phyloP scores from a whole-genome alignment of 2,888 invertebrate genomes.

The Leptopterna dolabrata region DNA sequence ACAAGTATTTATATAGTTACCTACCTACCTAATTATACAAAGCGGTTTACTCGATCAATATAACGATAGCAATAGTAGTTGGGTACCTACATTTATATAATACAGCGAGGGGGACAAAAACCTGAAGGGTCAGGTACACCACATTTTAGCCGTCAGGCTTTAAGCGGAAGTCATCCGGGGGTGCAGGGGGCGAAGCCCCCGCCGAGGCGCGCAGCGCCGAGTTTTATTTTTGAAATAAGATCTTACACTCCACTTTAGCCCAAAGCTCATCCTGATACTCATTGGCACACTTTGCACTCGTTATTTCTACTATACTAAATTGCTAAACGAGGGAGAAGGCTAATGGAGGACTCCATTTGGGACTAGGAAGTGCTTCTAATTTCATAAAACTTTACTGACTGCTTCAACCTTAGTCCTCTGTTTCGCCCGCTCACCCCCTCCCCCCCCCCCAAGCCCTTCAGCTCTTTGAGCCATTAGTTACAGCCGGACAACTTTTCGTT shows the following conservation, averaged over 20 bases:
- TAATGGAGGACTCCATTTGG: slow-evolving; percentile 3
- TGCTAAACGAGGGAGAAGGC: neutral
- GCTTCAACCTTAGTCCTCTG: neutral
- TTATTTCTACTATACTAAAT: slow-evolving; percentile 1
- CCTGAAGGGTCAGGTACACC: too few species aligned
- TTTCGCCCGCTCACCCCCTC: neutral
- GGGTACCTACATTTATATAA: too few species aligned
- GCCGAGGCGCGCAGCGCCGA: too few species aligned
- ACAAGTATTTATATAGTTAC: too few species aligned
- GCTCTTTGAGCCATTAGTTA: slow-evolving; percentile 24
- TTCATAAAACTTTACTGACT: slow-evolving; percentile 15
- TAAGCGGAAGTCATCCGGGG: too few species aligned
- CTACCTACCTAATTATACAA: too few species aligned
- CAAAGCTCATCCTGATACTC: neutral
- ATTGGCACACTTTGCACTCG: neutral
- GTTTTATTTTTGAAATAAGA: too few species aligned
- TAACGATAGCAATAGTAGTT: too few species aligned
- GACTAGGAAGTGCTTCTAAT: slow-evolving; percentile 18
- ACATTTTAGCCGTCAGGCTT: too few species aligned
- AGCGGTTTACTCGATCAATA: too few species aligned
- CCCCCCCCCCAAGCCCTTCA: neutral
- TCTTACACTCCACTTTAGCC: neutral
- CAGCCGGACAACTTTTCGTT: slow-evolving; percentile 27
- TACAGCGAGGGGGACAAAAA: too few species aligned
- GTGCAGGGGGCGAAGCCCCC: too few species aligned